phyloP scores from a whole-genome alignment of 1,140 invertebrate genomes.

The Drosophila ananassae region DNA sequence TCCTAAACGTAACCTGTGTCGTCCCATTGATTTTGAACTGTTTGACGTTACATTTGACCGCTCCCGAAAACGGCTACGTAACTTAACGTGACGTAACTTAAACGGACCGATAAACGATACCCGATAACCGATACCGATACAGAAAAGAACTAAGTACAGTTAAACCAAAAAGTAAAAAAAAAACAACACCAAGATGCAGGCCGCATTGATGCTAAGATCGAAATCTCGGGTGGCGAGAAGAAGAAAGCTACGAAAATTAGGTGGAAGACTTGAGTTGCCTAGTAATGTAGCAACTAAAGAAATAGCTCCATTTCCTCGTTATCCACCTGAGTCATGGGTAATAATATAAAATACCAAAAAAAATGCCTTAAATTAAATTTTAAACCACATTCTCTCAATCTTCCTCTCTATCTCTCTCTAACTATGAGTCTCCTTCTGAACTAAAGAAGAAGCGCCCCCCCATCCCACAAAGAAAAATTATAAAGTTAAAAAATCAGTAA shows the following conservation, averaged over 20 bases:
- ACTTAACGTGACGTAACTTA: constrained; percentile 21
- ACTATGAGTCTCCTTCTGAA: constrained; percentile 33
- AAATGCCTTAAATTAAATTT: constrained; percentile 57
- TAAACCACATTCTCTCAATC: constrained; percentile 66
- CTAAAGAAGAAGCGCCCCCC: constrained; percentile 6
- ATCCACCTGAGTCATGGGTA: constrained; percentile 92
- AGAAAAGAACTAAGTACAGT: constrained; percentile 84
- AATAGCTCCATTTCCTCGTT: constrained; percentile 92
- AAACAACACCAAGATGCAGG: constrained; percentile 91
- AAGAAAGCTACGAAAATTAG: constrained; percentile 89
- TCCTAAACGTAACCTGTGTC: constrained; percentile 82
- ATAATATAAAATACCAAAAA: constrained; percentile 72
- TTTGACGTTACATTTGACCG: constrained; percentile 7
- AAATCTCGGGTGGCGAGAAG: constrained; percentile 91
- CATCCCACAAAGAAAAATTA: constrained; percentile 40
- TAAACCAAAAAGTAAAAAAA: constrained; percentile 73
- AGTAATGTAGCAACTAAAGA: constrained; percentile 93
- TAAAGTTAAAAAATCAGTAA: constrained; percentile 34
- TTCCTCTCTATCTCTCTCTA: constrained; percentile 47
- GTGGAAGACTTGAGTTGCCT: constrained; percentile 90
- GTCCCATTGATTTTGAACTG: constrained; percentile 74
- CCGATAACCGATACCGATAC: constrained; percentile 21
- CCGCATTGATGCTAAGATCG: constrained; percentile 94
- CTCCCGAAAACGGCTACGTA: constrained; percentile 13
- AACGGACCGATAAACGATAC: constrained; percentile 37